Base-by-base conservation (phyloP, 2,113 vertebrate genomes). In the Tragelaphus buxtoni region DNA sequence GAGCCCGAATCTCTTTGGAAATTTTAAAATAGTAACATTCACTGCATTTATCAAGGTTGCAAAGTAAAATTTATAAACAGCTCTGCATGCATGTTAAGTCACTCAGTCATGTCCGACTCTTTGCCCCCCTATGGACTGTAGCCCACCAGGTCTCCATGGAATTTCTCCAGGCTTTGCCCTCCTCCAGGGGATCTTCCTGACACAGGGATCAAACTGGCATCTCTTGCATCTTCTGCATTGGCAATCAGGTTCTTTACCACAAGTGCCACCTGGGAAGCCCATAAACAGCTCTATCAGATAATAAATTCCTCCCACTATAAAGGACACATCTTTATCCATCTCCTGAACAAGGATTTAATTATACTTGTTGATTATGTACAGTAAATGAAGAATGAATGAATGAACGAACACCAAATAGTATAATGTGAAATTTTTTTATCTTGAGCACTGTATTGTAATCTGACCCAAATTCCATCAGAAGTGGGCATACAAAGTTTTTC, bases 381-480 rank as follows among this genome's bases (percentile, higher is more conserved):
- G 7, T 39, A 96, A 87, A 80, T 89, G 45, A 96, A 93, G 65
- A 94, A 84, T 63, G 30, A 95, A 56, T 32, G 11, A 94, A 88
- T 80, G 16, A 65, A 10, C 13, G 16, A 65, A 10, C 13, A 95
- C 85, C 65, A 96, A 91, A 83, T 86, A 91, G 28, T 56, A 20
- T 82, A 93, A 55, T 61, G 11, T 94, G 51, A 60, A 85, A 82
- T 69, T 45, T 72, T 92, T 90, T 88, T 94, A 88, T 93, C 39
- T 20, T 56, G 92, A 95, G 18, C 22, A 84, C 82, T 88, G 39
- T 76, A 32, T 94, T 87, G 6, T 87, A 83, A 87, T 89, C 55
- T 82, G 14, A 91, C n/a, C 26, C 72, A 83, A 96, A 95, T 18
- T 92, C 61, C 76, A 51, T 82, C 74, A 88, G 42, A 92, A 97